Percentiles rank a stretch among this genome's conserved stretches.
These are phyloP conservation scores for Boleophthalmus pectinirostris DNA, from an alignment of 2,113 vertebrate genomes.

Conservation along the genomic window DNA sequence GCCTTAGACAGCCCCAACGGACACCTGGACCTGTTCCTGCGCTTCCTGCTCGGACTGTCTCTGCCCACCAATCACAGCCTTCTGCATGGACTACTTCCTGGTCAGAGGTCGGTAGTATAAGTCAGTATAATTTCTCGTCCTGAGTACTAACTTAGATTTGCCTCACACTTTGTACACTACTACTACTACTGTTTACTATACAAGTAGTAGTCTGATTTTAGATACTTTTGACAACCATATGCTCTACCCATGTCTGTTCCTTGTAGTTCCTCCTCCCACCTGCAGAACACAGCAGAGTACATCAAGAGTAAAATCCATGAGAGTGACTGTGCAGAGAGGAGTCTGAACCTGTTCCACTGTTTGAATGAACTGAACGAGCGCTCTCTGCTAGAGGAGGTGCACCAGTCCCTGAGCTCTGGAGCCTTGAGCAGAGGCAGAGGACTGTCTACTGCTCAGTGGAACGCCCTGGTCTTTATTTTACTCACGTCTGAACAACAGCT, in stretches of 20 bases:
- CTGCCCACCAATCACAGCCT: not conserved
- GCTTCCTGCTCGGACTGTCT: not conserved
- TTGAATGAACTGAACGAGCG: not conserved
- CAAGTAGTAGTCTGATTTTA: too few relatives aligned
- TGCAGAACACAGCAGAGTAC: not conserved
- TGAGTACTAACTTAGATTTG: too few relatives aligned
- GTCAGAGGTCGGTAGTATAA: not conserved
- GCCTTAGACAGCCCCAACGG: not conserved
- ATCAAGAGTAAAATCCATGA: not conserved
- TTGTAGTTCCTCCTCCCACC: not conserved
- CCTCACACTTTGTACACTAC: too few relatives aligned
- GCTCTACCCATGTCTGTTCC: not conserved
- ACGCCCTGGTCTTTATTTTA: not conserved
- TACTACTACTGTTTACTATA: too few relatives aligned
- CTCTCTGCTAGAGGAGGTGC: not conserved
- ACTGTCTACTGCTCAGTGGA: not conserved
- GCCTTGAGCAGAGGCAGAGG: not conserved
- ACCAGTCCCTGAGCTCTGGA: not conserved
- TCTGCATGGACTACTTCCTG: not conserved
- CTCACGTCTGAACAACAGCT: not conserved
- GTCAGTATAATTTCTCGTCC: too few relatives aligned
- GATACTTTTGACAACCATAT: too few relatives aligned
- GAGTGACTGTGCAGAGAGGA: not conserved
- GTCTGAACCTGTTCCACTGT: constrained; percentile 1
- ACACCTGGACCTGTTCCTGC: constrained; percentile 1